These are phyloP conservation scores for Vipera ursinii DNA, from an alignment of 2,797 vertebrate genomes.

Conservation along the genomic window DNA sequence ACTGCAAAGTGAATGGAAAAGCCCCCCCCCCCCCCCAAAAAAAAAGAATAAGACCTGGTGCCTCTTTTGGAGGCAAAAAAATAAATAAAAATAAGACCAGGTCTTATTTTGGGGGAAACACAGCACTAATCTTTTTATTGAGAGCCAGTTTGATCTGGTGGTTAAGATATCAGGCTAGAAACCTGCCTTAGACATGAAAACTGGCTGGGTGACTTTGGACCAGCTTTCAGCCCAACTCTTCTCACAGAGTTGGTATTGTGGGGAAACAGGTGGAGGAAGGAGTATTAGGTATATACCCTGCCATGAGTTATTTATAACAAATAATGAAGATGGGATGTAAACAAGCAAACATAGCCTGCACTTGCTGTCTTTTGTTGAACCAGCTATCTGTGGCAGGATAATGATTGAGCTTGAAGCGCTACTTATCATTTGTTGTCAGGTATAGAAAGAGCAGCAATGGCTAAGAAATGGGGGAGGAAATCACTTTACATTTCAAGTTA, in stretches of 20 bases:
- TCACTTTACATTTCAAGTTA: not conserved
- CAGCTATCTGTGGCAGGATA: not conserved
- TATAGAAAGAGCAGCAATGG: not conserved
- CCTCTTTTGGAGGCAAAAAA: no score
- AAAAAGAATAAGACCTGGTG: no score
- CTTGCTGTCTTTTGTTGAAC: not conserved
- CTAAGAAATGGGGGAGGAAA: not conserved
- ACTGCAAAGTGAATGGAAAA: no score
- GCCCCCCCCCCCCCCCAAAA: no score
- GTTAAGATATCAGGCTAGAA: no score
- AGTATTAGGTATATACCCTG: no score
- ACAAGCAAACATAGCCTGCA: not conserved
- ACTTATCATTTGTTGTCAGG: not conserved
- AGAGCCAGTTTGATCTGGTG: no score
- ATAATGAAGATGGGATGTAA: not conserved
- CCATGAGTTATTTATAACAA: not conserved
- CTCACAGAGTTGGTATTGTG: no score
- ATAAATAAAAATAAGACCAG: no score
- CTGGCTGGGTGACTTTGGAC: not conserved
- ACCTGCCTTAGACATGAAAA: not conserved
- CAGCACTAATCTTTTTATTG: no score
- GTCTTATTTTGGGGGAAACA: no score
- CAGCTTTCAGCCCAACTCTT: not conserved
- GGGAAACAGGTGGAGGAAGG: no score
- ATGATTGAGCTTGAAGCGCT: not conserved